Percentiles rank a stretch among this genome's conserved stretches.
phyloP scores from a whole-genome alignment of 2,888 invertebrate genomes.

The Stictocephala bisonia region DNA sequence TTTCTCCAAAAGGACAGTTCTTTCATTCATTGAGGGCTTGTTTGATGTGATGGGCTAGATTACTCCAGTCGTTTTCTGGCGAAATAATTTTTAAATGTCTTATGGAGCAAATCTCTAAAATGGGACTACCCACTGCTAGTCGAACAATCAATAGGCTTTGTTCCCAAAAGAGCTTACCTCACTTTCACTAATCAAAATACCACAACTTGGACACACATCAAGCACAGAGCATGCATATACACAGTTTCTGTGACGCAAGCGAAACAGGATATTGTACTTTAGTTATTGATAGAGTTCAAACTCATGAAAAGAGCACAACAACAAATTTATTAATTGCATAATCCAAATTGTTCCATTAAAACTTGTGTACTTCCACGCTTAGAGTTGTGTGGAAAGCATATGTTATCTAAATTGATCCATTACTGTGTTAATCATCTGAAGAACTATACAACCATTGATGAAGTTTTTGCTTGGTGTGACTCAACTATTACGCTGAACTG shows the following conservation, averaged over 20 bases:
- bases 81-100: constrained; percentile 41
- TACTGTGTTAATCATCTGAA: neutral
- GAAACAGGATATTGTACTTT: neutral
- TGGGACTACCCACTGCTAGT: constrained; percentile 41
- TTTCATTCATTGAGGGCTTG: constrained; percentile 51
- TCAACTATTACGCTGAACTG: constrained; percentile 48
- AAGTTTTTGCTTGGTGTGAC: constrained; percentile 19
- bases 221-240: neutral
- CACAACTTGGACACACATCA: constrained; percentile 5
- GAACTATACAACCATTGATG: neutral
- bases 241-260: neutral
- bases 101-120: constrained; percentile 31
- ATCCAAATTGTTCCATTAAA: constrained; percentile 46
- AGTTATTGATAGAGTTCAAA: neutral
- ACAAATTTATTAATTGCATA: constrained; percentile 45
- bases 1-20: constrained; percentile 52
- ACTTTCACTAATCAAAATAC: constrained; percentile 33
- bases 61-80: constrained; percentile 40
- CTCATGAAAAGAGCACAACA: neutral
- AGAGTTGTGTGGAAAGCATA: constrained; percentile 48
- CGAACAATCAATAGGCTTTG: neutral
- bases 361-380: constrained; percentile 45
- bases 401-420: constrained; percentile 41
- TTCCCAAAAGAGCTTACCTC: no score
- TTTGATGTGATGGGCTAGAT: constrained; percentile 52